Conservation (phyloP, 2,888 invertebrate species). For the Drosophila histrio region DNA sequence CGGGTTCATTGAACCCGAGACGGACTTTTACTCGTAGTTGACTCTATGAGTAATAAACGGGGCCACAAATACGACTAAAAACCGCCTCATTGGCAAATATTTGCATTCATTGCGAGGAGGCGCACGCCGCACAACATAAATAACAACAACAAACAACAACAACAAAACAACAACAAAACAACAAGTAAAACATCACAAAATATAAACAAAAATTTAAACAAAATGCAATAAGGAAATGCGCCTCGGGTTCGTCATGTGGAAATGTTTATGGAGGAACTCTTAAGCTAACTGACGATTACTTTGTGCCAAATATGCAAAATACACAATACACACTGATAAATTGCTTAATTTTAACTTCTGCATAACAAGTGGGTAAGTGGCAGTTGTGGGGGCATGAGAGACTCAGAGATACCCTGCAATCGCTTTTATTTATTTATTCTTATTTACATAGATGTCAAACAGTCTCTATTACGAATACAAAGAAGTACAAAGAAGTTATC, state of each 20-base stretch:
- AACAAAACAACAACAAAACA: constrained; percentile 4
- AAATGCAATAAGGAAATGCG: constrained; percentile 60
- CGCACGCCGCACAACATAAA: constrained; percentile 19
- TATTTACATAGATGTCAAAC: no score
- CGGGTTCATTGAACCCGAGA: constrained; percentile 38
- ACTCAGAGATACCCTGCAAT: not conserved
- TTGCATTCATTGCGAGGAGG: constrained; percentile 54
- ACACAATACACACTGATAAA: constrained; percentile 1
- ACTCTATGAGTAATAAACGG: constrained; percentile 64
- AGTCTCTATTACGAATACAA: no score
- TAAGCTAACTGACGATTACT: constrained; percentile 1
- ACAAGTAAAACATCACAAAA: not conserved
- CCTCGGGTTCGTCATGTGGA: constrained; percentile 8
- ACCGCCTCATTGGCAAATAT: constrained; percentile 65
- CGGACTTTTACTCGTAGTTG: constrained; percentile 19
- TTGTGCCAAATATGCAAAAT: constrained; percentile 27
- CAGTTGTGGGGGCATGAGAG: not conserved
- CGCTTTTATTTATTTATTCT: no score
- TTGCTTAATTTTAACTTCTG: not conserved
- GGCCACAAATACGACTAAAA: constrained; percentile 38
- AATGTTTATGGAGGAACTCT: constrained; percentile 22
- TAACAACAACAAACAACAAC: constrained; percentile 9
- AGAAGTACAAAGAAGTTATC: no score
- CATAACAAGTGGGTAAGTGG: not conserved
- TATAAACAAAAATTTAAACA: not conserved